Conservation (phyloP, 2,113 vertebrate genomes). For the Amblyornis subalaris region DNA sequence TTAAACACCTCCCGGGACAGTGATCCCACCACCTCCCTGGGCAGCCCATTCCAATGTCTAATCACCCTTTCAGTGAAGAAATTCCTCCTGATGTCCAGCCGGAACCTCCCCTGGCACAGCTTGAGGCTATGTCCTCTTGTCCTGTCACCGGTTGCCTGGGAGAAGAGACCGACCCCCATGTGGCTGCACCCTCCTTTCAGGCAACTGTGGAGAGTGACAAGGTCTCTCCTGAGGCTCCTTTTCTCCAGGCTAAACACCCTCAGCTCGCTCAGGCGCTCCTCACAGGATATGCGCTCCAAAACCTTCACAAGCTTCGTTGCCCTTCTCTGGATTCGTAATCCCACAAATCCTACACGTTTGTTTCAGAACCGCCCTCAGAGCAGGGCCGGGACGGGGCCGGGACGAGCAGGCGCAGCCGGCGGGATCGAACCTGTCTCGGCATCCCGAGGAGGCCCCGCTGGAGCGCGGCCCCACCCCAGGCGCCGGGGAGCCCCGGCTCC, state of each 20-base stretch:
- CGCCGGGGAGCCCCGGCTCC: not conserved
- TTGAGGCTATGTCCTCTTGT: no score
- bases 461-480: not conserved
- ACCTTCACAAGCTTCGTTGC: not conserved
- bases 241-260: not conserved
- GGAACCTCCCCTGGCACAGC: not conserved
- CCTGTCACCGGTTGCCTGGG: not conserved
- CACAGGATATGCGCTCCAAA: no score
- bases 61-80: not conserved
- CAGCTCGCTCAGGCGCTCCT: not conserved
- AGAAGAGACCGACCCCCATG: accelerated
- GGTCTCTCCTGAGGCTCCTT: not conserved
- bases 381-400: accelerated
- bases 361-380: accelerated
- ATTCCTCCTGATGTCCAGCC: not conserved
- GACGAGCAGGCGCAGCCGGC: accelerated
- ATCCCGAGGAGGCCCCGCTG: accelerated
- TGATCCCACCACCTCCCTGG: no score
- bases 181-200: not conserved
- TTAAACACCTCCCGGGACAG: not conserved
- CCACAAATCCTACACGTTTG: no score
- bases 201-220: accelerated
- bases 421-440: accelerated
- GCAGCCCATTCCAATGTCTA: not conserved
- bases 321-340: not conserved